Evolutionary conservation across 2,888 invertebrate species (phyloP), one percentile per base, ranked within the genome.

Genomic region (Uloborus plumipes): DNA sequence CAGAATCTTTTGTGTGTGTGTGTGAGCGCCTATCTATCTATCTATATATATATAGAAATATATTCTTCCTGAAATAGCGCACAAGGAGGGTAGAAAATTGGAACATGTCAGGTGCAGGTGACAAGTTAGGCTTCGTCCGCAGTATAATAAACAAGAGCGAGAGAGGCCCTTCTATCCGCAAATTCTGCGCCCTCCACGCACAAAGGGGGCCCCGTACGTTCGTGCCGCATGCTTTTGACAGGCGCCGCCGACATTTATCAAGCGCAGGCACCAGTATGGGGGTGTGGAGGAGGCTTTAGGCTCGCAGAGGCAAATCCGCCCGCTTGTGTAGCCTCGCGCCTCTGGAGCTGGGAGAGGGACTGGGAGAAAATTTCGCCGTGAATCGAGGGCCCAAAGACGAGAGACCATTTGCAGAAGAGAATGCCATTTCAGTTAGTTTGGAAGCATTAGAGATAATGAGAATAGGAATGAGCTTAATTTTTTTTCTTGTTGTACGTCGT

Each of bases 241-340:
- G 81, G 75, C 76, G 71, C 80, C 80, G 80, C 81, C 81, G 81
- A 82, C 81, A 82, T 82, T 82, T 82, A 82, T 82, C 81, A 82
- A 82, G 75, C 75, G 75, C 80, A 81, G 80, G 74, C 80, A 64
- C 74, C 74, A 74, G 80, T 65, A 58, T 39, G 59, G 20, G 53
- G 64, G 47, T 15, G 15, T 39, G 62, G 26, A 61, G 67, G 49
- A 26, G 61, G 73, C 73, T 73, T 73, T 11, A 69, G 64, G 72
- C 70, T 74, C 73, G 70, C 64, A 62, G 80, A 69, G 73, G 80
- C 73, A 69, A 80, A 80, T 74, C 80, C 72, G 66, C 71, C 70
- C 71, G 72, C 79, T 70, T 70, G 64, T 81, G 80, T 72, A 71
- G 50, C 71, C 66, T 71, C 58, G 47, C 50, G 26, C 26, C 49